Conservation (phyloP, 2,113 vertebrate species). For the Macaca nemestrina region DNA sequence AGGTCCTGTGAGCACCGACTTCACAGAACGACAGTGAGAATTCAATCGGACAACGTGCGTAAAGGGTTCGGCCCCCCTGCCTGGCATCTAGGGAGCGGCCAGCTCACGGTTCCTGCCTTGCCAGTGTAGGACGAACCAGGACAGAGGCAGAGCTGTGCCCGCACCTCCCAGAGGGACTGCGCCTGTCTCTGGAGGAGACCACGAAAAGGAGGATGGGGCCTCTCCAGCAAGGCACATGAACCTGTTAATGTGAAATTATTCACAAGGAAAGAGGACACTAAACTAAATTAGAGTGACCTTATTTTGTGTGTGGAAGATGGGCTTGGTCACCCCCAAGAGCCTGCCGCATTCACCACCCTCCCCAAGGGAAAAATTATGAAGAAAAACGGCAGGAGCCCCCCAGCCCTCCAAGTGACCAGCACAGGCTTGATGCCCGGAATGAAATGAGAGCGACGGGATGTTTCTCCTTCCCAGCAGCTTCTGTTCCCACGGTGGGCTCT, state of each 20-base stretch:
- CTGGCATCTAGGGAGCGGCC: fast-evolving
- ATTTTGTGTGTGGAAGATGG: conserved; percentile 73
- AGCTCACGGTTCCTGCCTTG: fast-evolving
- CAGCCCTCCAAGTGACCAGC: not conserved
- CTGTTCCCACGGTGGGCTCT: not conserved
- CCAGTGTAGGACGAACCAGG: fast-evolving
- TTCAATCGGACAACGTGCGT: fast-evolving
- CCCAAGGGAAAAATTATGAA: conserved; percentile 70
- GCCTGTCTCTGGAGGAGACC: not conserved
- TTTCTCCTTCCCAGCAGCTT: not conserved
- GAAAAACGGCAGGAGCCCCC: conserved; percentile 67
- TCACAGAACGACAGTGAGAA: not conserved
- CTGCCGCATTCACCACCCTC: conserved; percentile 22
- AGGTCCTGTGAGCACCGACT: fast-evolving
- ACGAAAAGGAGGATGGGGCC: conserved; percentile 16
- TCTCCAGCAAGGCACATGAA: conserved; percentile 66
- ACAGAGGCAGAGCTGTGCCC: fast-evolving
- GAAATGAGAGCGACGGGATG: not conserved
- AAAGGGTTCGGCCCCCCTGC: fast-evolving
- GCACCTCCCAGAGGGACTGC: not conserved
- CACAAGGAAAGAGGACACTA: conserved; percentile 74
- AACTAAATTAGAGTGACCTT: conserved; percentile 81
- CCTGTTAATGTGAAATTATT: conserved; percentile 81
- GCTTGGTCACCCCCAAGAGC: conserved; percentile 72
- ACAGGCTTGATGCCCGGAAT: fast-evolving